Conservation (phyloP, 64 coral and sea anemone species). For the Stylophora pistillata region DNA sequence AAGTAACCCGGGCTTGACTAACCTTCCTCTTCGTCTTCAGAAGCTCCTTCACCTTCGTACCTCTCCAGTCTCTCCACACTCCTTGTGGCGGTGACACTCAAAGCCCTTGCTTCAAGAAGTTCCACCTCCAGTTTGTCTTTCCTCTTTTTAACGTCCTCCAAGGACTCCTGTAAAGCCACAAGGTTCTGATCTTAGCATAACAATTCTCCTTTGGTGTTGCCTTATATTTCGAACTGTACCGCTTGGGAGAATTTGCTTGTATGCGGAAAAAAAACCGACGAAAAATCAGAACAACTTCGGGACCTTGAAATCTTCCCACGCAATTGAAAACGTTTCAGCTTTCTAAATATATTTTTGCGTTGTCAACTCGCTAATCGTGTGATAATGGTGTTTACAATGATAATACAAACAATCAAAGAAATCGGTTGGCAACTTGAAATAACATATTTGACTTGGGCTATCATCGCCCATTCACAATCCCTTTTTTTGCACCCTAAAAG, state of each 20-base stretch:
- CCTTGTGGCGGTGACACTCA: conserved; percentile 68
- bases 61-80: conserved; percentile 74
- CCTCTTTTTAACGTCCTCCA: conserved; percentile 89
- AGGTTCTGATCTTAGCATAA: not conserved
- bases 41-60: conserved; percentile 85
- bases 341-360: not conserved
- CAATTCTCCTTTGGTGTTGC: not conserved
- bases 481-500: too few relatives aligned
- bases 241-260: not conserved
- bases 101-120: conserved; percentile 68
- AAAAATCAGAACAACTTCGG: not conserved
- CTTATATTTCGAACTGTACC: not conserved
- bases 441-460: too few relatives aligned
- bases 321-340: not conserved
- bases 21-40: conserved; percentile 86
- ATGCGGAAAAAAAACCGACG: not conserved
- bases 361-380: not conserved
- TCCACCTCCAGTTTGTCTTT: conserved; percentile 76
- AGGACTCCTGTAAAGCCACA: conserved; percentile 62
- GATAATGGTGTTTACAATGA: not conserved
- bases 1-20: not conserved
- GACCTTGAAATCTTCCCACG: not conserved
- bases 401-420: not conserved
- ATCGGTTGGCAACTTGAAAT: too few relatives aligned
- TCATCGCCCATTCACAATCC: too few relatives aligned